These are phyloP conservation scores for Verasper variegatus DNA, from an alignment of 2,113 vertebrate species.

Conservation along the genomic window DNA sequence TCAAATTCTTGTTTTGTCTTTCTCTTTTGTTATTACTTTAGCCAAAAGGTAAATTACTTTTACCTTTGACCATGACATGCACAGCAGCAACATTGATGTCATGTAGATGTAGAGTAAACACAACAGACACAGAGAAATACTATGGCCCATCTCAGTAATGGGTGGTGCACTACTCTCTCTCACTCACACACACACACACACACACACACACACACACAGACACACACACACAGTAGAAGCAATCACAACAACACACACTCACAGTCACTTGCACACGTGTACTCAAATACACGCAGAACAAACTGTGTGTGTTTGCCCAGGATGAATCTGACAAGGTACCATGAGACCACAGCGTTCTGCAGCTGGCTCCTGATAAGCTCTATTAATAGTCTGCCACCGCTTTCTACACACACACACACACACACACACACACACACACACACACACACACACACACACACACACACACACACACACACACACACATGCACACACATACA, in stretches of 20 bases:
- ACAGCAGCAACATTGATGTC: neutral
- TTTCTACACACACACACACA: slow-evolving; percentile 2
- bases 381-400: slow-evolving; percentile 73
- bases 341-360: slow-evolving; percentile 53
- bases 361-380: slow-evolving; percentile 68
- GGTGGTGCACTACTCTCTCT: slow-evolving; percentile 5
- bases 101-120: neutral
- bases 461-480: neutral
- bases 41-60: neutral
- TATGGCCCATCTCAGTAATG: slow-evolving; percentile 16
- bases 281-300: slow-evolving; percentile 15
- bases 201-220: slow-evolving; percentile 15
- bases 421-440: neutral
- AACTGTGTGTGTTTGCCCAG: slow-evolving; percentile 19
- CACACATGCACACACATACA: neutral
- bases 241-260: slow-evolving; percentile 1
- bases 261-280: neutral
- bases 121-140: slow-evolving; percentile 8
- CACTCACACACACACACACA: slow-evolving; percentile 21
- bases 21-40: neutral
- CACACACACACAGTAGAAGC: neutral
- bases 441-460: neutral
- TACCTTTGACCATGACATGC: neutral
- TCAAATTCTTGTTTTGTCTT: neutral
- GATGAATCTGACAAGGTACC: slow-evolving; percentile 42